Evolutionary conservation across 2,797 vertebrate species (phyloP).

Genomic region (Carapus acus): DNA sequence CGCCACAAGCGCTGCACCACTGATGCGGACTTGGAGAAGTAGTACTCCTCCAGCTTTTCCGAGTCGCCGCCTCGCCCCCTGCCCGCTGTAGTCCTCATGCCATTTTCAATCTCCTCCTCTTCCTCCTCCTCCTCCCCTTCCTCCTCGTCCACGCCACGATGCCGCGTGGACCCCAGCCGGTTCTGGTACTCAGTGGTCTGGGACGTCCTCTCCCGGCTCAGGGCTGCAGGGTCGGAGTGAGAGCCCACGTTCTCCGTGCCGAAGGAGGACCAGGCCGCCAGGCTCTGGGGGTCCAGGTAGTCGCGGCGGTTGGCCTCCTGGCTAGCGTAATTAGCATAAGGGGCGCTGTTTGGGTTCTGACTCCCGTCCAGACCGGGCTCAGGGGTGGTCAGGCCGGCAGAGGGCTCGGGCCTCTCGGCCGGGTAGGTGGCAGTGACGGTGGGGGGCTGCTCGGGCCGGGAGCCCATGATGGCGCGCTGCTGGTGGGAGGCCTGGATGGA

Average conservation of each 20-base stretch:
- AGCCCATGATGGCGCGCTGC: constrained; percentile 74
- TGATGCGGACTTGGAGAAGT: constrained; percentile 81
- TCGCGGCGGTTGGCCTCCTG: constrained; percentile 59
- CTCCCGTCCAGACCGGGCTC: constrained; percentile 61
- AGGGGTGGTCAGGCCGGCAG: constrained; percentile 39
- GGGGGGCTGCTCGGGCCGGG: constrained; percentile 65
- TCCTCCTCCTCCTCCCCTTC: constrained; percentile 47
- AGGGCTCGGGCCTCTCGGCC: constrained; percentile 48
- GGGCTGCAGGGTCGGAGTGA: constrained; percentile 46
- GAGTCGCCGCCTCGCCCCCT: constrained; percentile 57
- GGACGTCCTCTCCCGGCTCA: constrained; percentile 57
- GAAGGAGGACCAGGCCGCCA: constrained; percentile 75
- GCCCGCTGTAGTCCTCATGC: constrained; percentile 48
- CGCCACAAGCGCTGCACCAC: constrained; percentile 86
- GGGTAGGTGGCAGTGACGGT: constrained; percentile 35
- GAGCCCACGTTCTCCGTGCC: constrained; percentile 68
- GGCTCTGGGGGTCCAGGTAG: constrained; percentile 66
- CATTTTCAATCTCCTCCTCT: constrained; percentile 42
- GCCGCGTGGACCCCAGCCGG: constrained; percentile 37
- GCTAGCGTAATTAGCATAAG: constrained; percentile 52
- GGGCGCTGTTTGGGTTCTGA: constrained; percentile 51
- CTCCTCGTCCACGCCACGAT: constrained; percentile 50
- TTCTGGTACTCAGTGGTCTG: constrained; percentile 63
- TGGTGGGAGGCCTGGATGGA: constrained; percentile 81
- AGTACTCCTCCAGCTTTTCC: constrained; percentile 76